Conservation (phyloP, 2,113 vertebrate genomes). For the Aviceda subcristata region DNA sequence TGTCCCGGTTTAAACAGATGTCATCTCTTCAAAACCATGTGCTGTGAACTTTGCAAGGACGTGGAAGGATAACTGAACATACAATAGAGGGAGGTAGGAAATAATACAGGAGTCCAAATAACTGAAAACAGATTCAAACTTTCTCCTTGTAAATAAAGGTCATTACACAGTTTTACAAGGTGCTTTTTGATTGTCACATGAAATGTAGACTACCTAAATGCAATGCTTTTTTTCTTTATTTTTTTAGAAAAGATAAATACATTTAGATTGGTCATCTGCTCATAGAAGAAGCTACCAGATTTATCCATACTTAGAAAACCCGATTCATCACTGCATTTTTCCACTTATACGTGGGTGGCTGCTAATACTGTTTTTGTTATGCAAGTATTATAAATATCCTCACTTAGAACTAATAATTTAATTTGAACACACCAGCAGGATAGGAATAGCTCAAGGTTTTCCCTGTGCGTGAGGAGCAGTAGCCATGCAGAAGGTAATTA, state of each 20-base stretch:
- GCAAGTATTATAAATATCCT: constrained; percentile 27
- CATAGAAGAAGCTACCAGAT: background rate
- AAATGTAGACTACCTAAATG: background rate
- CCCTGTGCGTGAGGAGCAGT: background rate
- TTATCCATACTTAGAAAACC: background rate
- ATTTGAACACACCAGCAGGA: background rate
- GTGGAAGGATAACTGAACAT: background rate
- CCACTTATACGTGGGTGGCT: background rate
- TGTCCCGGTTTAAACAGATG: background rate
- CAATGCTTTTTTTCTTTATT: background rate
- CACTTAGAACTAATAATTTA: constrained; percentile 11
- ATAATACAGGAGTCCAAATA: background rate
- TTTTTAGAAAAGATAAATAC: background rate
- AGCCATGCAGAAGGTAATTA: background rate
- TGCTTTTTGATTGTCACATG: background rate
- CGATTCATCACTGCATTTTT: background rate
- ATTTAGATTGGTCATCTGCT: background rate
- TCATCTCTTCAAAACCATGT: background rate
- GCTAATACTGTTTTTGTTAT: background rate
- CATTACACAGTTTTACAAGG: background rate
- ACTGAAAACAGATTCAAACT: background rate
- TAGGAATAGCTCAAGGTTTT: background rate
- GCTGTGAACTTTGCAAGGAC: constrained; percentile 9
- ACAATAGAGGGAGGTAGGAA: background rate
- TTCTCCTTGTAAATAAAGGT: background rate